phyloP scores from a whole-genome alignment of 64 coral and sea anemone genomes.

The Platygyra sinensis region DNA sequence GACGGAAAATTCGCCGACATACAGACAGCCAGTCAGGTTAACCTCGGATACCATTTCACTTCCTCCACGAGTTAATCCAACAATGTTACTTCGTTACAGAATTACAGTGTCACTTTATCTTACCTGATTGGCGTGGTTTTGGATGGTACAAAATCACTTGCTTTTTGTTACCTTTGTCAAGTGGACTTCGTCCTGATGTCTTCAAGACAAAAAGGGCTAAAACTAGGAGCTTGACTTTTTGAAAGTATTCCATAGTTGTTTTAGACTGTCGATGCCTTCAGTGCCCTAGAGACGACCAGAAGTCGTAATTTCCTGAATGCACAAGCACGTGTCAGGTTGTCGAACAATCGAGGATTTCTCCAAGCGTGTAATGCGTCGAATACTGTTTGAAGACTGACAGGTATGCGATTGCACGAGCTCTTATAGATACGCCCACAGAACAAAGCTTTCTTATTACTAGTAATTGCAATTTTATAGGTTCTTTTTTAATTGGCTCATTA shows the following conservation, averaged over 20 bases:
- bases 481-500: too few relatives aligned
- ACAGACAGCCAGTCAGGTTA: background rate
- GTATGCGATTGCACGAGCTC: background rate
- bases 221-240: background rate
- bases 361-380: background rate
- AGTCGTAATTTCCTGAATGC: background rate
- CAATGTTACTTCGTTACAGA: background rate
- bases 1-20: too few relatives aligned
- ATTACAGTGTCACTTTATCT: background rate
- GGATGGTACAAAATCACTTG: conserved; percentile 10
- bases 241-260: background rate
- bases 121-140: conserved; percentile 24
- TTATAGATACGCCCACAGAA: background rate
- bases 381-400: background rate
- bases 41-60: background rate
- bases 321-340: background rate
- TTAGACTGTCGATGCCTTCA: background rate
- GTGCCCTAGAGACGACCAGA: background rate
- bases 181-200: background rate
- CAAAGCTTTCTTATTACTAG: too few relatives aligned
- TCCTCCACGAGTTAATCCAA: background rate
- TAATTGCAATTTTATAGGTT: too few relatives aligned
- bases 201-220: background rate
- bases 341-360: background rate
- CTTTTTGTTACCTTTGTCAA: conserved; percentile 7